Percentiles rank a stretch among this genome's conserved stretches.
Conservation (phyloP, 2,113 vertebrate species). For the Lucifuga dentata region DNA sequence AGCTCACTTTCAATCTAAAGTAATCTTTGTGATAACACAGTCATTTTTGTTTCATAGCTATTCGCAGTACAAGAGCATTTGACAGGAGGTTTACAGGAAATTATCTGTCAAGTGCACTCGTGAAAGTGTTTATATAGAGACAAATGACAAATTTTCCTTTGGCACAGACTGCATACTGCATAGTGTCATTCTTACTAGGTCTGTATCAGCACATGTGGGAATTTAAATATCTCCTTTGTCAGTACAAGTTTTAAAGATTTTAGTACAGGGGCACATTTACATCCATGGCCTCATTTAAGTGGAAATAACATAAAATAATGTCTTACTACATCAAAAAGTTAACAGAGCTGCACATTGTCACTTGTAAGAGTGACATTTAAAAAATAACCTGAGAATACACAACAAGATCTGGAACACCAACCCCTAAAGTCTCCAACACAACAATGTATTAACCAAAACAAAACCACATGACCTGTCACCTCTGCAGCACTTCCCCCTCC, state of each 20-base stretch:
- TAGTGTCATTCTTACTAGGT: conserved; percentile 3
- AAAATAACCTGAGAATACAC: neutral
- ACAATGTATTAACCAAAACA: conserved; percentile 65
- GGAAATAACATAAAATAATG: neutral
- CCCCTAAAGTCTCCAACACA: conserved; percentile 5
- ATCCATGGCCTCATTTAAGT: too few relatives aligned
- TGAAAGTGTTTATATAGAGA: conserved; percentile 62
- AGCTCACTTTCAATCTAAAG: conserved; percentile 62
- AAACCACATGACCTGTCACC: conserved; percentile 68
- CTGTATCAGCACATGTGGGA: neutral
- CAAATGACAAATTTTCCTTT: conserved; percentile 62
- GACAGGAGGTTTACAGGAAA: conserved; percentile 63
- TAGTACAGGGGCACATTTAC: too few relatives aligned
- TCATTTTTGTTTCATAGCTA: conserved; percentile 51
- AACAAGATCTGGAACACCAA: neutral
- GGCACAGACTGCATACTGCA: conserved; percentile 26
- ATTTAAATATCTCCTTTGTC: conserved; percentile 11
- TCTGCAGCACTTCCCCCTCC: conserved; percentile 40
- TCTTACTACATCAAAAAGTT: neutral
- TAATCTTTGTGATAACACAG: conserved; percentile 68
- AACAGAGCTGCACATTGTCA: too few relatives aligned
- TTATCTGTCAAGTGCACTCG: conserved; percentile 54
- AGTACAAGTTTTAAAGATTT: conserved; percentile 2
- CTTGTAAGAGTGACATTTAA: neutral
- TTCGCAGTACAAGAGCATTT: conserved; percentile 26